These are phyloP conservation scores for Andrena camellia DNA, from an alignment of 2,888 invertebrate genomes.

Conservation along the genomic window DNA sequence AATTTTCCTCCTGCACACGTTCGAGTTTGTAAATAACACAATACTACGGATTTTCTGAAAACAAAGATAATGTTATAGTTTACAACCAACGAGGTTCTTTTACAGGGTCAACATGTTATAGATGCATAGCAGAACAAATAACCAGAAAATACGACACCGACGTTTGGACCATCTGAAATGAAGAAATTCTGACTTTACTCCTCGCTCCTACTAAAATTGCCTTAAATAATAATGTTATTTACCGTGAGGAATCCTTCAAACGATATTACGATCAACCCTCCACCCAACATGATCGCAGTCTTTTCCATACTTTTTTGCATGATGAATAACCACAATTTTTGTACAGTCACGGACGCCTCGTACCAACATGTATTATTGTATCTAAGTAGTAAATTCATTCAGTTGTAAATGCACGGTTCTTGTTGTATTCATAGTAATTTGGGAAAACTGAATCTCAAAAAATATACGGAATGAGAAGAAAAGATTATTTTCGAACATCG, in stretches of 20 bases:
- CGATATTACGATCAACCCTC: background rate
- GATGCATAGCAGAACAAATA: background rate
- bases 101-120: background rate
- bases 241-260: background rate
- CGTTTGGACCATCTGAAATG: background rate
- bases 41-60: too few species aligned
- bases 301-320: background rate
- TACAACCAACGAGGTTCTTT: background rate
- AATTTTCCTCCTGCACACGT: too few species aligned
- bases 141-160: background rate
- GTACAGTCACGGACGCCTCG: background rate
- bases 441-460: too few species aligned
- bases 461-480: too few species aligned
- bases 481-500: too few species aligned
- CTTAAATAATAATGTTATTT: background rate
- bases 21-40: too few species aligned
- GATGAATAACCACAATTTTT: background rate
- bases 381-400: background rate
- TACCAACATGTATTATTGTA: slow-evolving; percentile 1
- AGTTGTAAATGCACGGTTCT: background rate
- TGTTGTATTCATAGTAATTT: background rate
- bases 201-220: background rate
- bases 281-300: background rate
- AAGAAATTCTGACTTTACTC: background rate
- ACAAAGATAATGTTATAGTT: background rate